A percentile compares a stretch with the other conserved stretches of the same genome.
phyloP scores from a whole-genome alignment of 1,140 invertebrate species.

The Caerostris extrusa region DNA sequence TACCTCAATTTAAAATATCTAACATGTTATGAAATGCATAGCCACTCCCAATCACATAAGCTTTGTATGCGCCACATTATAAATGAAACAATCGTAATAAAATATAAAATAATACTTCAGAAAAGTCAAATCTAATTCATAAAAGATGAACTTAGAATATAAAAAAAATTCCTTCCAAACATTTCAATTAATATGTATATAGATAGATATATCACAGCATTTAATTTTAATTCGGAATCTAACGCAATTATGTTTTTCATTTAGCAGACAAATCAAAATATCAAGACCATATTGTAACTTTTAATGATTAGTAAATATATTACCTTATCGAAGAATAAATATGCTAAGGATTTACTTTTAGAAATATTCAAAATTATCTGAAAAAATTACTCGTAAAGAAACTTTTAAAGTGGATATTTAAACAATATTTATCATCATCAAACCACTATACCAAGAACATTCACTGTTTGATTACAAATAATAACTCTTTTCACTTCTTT shows the following conservation, averaged over 20 bases:
- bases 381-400: neutral
- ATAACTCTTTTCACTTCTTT: conserved; percentile 54
- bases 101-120: neutral
- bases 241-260: neutral
- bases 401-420: neutral
- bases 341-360: neutral
- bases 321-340: neutral
- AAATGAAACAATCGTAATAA: no score
- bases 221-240: no score
- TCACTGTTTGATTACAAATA: conserved; percentile 72
- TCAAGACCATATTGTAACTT: neutral
- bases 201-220: no score
- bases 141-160: neutral
- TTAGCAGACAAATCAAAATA: neutral
- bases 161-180: no score
- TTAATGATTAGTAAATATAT: neutral
- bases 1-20: no score
- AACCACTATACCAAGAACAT: neutral
- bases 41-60: no score
- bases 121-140: neutral
- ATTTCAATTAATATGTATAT: no score
- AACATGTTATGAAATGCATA: no score
- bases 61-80: no score
- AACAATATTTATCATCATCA: neutral
- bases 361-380: neutral